Percentiles rank a stretch among this genome's conserved stretches.
Conservation (phyloP, 2,113 vertebrate genomes). For the Miniopterus natalensis region DNA sequence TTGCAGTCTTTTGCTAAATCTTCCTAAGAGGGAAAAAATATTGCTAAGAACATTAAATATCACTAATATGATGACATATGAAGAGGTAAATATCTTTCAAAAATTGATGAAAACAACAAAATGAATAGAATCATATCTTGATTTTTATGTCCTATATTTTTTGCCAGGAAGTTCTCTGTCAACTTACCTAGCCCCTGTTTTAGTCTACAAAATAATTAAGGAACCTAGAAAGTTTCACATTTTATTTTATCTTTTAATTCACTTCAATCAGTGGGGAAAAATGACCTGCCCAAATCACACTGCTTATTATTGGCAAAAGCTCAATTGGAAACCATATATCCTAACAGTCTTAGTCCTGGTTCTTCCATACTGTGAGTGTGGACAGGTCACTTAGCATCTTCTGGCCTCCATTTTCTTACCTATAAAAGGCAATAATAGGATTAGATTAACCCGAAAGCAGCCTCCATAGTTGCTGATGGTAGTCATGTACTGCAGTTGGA, state of each 20-base stretch:
- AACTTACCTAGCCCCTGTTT: neutral
- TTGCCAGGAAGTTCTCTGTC: neutral
- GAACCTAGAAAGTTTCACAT: neutral
- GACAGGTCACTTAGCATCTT: neutral
- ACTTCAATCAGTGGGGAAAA: neutral
- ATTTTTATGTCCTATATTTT: slow-evolving; percentile 24
- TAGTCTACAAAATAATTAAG: neutral
- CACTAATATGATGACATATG: neutral
- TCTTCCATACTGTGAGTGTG: neutral
- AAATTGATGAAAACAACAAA: slow-evolving; percentile 36
- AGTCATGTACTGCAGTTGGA: neutral
- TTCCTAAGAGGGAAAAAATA: neutral
- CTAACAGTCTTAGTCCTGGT: neutral
- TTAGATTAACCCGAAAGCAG: neutral
- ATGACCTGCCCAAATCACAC: neutral
- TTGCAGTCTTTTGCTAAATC: neutral
- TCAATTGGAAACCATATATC: neutral
- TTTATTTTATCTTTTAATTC: slow-evolving; percentile 17
- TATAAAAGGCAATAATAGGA: neutral
- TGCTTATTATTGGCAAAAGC: neutral
- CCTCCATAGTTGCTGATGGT: neutral
- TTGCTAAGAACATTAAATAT: slow-evolving; percentile 1
- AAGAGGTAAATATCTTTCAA: neutral
- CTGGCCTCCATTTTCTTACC: neutral
- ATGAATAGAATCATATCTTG: neutral